phyloP scores from a whole-genome alignment of 2,888 invertebrate species.

The Rhorus exstirpatorius region DNA sequence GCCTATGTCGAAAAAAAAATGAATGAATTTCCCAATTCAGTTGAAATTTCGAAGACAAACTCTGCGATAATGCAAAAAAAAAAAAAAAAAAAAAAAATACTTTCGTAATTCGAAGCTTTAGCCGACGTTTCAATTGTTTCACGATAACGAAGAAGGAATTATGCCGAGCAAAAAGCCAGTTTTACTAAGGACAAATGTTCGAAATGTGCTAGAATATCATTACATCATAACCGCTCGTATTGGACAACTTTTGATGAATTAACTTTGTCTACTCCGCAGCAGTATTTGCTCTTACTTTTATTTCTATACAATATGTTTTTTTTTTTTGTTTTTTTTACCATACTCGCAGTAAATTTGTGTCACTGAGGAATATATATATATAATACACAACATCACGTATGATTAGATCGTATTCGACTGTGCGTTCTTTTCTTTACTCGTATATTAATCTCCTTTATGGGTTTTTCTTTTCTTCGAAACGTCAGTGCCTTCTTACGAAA shows the following conservation, averaged over 20 bases:
- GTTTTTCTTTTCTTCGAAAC: conserved; percentile 11
- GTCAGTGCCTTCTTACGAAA: conserved; percentile 1
- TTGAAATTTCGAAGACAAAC: conserved; percentile 31
- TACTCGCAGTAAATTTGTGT: conserved; percentile 48
- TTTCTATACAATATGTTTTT: conserved; percentile 34
- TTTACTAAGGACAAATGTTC: conserved; percentile 7
- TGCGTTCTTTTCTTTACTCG: conserved; percentile 23
- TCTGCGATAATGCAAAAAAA: conserved; percentile 25
- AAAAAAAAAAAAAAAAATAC: conserved; percentile 9
- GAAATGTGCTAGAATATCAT: conserved; percentile 7
- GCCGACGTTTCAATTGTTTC: conserved; percentile 41
- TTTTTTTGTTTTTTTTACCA: conserved; percentile 38
- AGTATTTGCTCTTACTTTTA: conserved; percentile 44
- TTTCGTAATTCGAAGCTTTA: conserved; percentile 33
- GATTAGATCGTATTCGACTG: conserved; percentile 55
- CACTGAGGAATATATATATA: conserved; percentile 51
- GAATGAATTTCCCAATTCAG: conserved; percentile 29
- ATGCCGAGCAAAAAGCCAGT: conserved; percentile 3
- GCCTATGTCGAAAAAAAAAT: conserved; percentile 34
- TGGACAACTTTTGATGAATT: conserved; percentile 5
- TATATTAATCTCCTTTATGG: conserved; percentile 6
- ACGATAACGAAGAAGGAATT: conserved; percentile 20
- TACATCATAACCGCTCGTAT: conserved; percentile 3
- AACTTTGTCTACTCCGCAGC: conserved; percentile 20
- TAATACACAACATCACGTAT: conserved; percentile 44